These are phyloP conservation scores for Leucoma salicis DNA, from an alignment of 2,888 invertebrate species.

Conservation along the genomic window DNA sequence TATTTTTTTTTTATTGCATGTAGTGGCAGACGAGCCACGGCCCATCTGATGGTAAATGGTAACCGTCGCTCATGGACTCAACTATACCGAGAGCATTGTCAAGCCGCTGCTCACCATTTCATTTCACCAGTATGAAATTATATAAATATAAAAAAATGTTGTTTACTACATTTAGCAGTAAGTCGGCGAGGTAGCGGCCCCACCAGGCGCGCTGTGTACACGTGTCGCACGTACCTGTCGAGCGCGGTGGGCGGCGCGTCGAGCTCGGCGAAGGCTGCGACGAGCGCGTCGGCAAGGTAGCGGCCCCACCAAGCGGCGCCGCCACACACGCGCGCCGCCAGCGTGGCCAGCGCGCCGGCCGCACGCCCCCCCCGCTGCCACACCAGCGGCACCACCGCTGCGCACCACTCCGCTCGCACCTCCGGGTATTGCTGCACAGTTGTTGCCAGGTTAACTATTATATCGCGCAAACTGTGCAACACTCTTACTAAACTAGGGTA, in stretches of 20 bases:
- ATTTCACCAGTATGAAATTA: too few species aligned
- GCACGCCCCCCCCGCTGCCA: slow-evolving; percentile 89
- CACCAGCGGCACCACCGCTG: slow-evolving; percentile 77
- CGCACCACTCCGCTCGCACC: slow-evolving; percentile 58
- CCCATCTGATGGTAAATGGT: too few species aligned
- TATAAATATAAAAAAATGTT: too few species aligned
- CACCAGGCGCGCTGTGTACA: neutral
- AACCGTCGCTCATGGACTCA: too few species aligned
- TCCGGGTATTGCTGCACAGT: slow-evolving; percentile 45
- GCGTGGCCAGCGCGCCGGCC: slow-evolving; percentile 89
- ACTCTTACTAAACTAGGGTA: too few species aligned
- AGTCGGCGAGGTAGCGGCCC: neutral
- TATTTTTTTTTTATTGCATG: neutral
- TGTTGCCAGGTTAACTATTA: too few species aligned
- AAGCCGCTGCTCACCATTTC: too few species aligned
- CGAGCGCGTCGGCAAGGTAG: slow-evolving; percentile 92
- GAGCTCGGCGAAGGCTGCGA: slow-evolving; percentile 89
- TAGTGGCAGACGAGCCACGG: neutral
- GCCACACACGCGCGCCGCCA: slow-evolving; percentile 90
- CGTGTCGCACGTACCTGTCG: slow-evolving; percentile 86
- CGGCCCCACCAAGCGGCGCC: slow-evolving; percentile 94
- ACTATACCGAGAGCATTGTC: too few species aligned
- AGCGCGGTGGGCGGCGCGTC: slow-evolving; percentile 91
- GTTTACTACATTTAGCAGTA: neutral
- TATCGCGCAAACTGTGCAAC: too few species aligned